These are phyloP conservation scores for Scaptodrosophila latifasciaeformis DNA, from an alignment of 2,888 invertebrate species.

Conservation along the genomic window DNA sequence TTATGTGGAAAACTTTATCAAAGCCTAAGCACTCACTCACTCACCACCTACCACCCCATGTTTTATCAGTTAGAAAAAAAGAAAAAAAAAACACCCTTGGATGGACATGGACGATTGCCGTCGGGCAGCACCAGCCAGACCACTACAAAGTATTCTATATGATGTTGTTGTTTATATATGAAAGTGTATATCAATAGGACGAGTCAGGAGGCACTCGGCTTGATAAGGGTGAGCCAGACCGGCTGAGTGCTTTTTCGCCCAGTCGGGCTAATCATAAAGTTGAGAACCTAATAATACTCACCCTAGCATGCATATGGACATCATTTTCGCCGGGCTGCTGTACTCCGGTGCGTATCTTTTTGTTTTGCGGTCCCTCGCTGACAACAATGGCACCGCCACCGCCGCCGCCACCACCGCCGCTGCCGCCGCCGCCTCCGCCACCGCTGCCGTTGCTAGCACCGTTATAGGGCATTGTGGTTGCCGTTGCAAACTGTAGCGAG, in stretches of 20 bases:
- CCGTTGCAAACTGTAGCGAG: constrained; percentile 61
- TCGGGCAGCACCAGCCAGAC: too few species aligned
- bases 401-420: constrained; percentile 65
- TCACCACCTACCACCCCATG: constrained; percentile 19
- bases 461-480: constrained; percentile 73
- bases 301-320: constrained; percentile 72
- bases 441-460: constrained; percentile 73
- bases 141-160: too few species aligned
- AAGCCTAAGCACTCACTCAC: too few species aligned
- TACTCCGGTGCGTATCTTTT: constrained; percentile 74
- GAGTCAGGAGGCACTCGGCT: not conserved
- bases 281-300: constrained; percentile 55
- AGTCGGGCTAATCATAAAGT: too few species aligned
- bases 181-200: too few species aligned
- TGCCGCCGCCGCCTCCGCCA: constrained; percentile 49
- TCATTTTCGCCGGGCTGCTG: constrained; percentile 73
- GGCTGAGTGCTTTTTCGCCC: too few species aligned
- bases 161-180: too few species aligned
- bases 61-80: too few species aligned
- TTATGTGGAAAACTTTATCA: constrained; percentile 32
- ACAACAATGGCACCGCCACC: constrained; percentile 70
- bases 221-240: constrained; percentile 9
- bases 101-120: too few species aligned
- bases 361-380: constrained; percentile 74
- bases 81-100: too few species aligned